Conservation (phyloP, 1,140 invertebrate species). For the Lasioglossum baleicum region DNA sequence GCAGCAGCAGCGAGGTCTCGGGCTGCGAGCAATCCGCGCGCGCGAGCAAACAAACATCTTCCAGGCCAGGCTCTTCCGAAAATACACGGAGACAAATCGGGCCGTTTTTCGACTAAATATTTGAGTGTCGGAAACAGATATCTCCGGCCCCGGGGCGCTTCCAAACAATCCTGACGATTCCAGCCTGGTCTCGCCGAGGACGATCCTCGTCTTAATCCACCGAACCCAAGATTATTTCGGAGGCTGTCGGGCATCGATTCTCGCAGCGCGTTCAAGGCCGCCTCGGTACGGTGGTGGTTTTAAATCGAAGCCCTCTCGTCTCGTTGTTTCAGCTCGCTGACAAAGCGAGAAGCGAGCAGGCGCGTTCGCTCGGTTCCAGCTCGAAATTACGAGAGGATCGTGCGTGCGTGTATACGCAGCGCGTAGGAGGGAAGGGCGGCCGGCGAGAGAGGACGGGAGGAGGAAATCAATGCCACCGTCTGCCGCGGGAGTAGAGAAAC, state of each 20-base stretch:
- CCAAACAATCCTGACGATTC: background rate
- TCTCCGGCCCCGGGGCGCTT: background rate
- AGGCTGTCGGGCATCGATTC: too few species aligned
- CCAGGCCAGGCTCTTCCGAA: background rate
- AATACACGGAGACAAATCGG: background rate
- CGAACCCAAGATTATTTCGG: too few species aligned
- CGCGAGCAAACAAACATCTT: constrained; percentile 12
- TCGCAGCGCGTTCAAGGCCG: too few species aligned
- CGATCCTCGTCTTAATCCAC: too few species aligned
- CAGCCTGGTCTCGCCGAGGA: background rate
- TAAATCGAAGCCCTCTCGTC: background rate
- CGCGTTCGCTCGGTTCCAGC: background rate
- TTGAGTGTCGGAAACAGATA: background rate
- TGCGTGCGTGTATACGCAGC: constrained; percentile 9
- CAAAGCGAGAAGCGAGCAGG: background rate
- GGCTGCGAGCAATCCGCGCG: background rate
- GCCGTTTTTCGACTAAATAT: background rate
- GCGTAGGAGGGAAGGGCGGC: constrained; percentile 48
- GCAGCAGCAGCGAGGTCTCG: too few species aligned
- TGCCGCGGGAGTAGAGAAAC: constrained; percentile 50
- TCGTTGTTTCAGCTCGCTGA: background rate
- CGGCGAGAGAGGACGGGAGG: constrained; percentile 54
- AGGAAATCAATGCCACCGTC: constrained; percentile 69
- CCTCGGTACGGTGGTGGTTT: too few species aligned
- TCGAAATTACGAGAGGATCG: constrained; percentile 25